Base-by-base conservation (phyloP, 2,113 vertebrate species). In the Tiliqua scincoides region DNA sequence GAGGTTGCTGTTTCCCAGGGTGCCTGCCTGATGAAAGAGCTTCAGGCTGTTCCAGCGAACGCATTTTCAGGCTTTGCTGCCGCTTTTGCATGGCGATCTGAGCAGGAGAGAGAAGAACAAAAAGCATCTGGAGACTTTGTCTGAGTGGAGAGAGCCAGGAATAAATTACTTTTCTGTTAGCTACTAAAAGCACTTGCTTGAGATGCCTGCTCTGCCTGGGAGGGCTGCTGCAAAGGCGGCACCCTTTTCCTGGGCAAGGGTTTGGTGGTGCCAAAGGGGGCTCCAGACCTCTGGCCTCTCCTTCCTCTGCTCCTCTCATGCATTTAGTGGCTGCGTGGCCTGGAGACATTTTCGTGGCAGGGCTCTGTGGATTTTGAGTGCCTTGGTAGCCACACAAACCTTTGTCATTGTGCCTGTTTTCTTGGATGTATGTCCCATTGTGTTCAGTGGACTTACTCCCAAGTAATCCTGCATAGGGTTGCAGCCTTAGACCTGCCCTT, bases 41-140 rank as follows among this genome's bases (percentile, higher is more conserved):
- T 83, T 79, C 76, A 75, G 6, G 61, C 21, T 87, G 35, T 32
- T 30, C 7, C 79, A 89, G 76, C 3, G 77, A 82, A 87, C 86
- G 79, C 32, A 0, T 18, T 4, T 63, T 79, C 82, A 62, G 57
- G 83, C 87, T n/a, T 63, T 52, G 71, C 37, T 18, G 14, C 27
- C n/a, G 68, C 3, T 0, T 25, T 25, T 79, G 48, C 79, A 67
- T 57, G 52, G 85, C 37, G 2, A 3, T 4, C 76, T 81, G 82
- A n/a, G 18, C 23, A 65, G 62, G 62, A 21, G 23, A 65, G 37
- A 52, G 57, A 17, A 8, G 23, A 21, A 57, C 10, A 27, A 35
- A 20, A 35, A 20, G 35, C 70, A 37, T 71, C 35, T 71, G 15
- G 32, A 23, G 32, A n/a, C 30, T n/a, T 27, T 11, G 32, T 79